Evolutionary conservation across 1,140 invertebrate genomes (phyloP), one percentile per base, ranked within the genome.

Genomic region (Gonioctena quinquepunctata): DNA sequence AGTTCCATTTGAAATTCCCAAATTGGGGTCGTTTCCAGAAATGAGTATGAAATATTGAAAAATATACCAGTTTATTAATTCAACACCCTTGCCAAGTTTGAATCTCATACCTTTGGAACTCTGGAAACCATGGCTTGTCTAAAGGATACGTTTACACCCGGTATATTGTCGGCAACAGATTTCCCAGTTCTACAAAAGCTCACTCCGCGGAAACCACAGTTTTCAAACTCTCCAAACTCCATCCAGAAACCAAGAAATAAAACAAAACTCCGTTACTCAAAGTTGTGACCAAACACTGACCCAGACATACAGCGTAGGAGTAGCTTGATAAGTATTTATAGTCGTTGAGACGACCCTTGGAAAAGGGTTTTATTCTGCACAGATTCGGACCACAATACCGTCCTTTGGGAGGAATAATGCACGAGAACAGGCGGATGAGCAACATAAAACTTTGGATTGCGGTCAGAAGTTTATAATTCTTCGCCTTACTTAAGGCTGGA

Each of bases 291-390:
- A 42, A 42, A 42, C 33, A 42, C 33, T 42, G 33, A 42, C 33
- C 33, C 33, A 42, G 33, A 42, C 33, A 42, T 26, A n/a, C 6
- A 25, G 22, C 50, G 18, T 52, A 5, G 21, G 42, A 33, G 33
- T 33, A 49, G 54, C 65, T 71, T 71, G 66, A 67, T 63, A 67
- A 62, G 69, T 71, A 71, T 71, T 71, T 71, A 71, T 67, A 49
- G 64, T 50, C 33, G 57, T 59, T 57, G 65, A 42, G 28, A 49
- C 19, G 48, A 50, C 48, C 42, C 52, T 19, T 67, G 69, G 63
- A 71, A 70, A 64, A 65, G 68, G 60, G 21, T 56, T 61, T 28
- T 21, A 26, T 66, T 66, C 61, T 56, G 27, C 11, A 21, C 22
- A 48, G 61, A 23, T 50, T 56, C 26, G 13, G 57, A 59, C 54